These are phyloP conservation scores for Chironomus tepperi DNA, from an alignment of 1,140 invertebrate species.

Conservation along the genomic window DNA sequence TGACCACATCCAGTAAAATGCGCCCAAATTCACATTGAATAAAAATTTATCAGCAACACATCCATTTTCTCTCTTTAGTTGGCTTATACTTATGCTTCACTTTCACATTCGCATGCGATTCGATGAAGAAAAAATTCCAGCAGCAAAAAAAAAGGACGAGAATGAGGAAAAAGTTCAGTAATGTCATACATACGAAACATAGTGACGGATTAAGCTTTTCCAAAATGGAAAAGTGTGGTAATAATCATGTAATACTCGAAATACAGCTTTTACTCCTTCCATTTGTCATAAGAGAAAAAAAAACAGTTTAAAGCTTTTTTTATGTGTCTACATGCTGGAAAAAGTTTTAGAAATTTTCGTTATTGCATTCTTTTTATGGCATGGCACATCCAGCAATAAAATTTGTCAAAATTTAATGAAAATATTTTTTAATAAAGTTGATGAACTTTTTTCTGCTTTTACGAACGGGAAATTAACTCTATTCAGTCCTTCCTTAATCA, in stretches of 20 bases:
- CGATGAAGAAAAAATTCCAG: too few species aligned
- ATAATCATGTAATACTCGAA: constrained; percentile 16
- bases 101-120: too few species aligned
- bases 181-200: background rate
- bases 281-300: background rate
- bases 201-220: constrained; percentile 5
- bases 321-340: too few species aligned
- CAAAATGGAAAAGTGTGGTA: constrained; percentile 21
- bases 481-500: background rate
- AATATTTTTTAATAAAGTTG: background rate
- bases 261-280: background rate
- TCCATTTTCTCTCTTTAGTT: too few species aligned
- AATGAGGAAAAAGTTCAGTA: background rate
- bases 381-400: background rate
- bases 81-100: too few species aligned
- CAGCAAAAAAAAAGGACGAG: too few species aligned
- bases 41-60: too few species aligned
- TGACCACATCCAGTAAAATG: too few species aligned
- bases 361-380: too few species aligned
- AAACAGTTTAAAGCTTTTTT: too few species aligned
- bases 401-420: background rate
- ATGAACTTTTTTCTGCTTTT: background rate
- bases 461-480: background rate
- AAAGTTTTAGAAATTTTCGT: too few species aligned
- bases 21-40: too few species aligned